Evolutionary conservation across 2,797 vertebrate species (phyloP).

Genomic region (Antrozous pallidus): DNA sequence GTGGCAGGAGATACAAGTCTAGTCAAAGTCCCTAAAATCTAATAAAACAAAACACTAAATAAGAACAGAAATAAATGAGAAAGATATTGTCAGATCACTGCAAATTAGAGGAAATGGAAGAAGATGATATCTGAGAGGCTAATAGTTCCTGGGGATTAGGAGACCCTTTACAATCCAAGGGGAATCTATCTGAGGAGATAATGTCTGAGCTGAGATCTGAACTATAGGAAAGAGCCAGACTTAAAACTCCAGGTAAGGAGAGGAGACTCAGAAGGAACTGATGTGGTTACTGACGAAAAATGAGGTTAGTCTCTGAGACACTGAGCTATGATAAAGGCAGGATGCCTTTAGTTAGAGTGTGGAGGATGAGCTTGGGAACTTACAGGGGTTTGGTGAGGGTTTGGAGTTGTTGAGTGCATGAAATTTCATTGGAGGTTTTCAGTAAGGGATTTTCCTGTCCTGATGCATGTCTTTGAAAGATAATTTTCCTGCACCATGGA

Average conservation of each 20-base stretch:
- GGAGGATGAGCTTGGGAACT: rapidly evolving
- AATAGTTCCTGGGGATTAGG: not conserved
- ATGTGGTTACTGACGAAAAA: not conserved
- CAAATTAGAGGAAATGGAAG: not conserved
- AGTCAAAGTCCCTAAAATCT: not conserved
- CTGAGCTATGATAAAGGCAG: not conserved
- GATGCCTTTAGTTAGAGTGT: not conserved
- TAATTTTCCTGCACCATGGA: not conserved
- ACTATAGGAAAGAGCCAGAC: not conserved
- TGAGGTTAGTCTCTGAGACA: not conserved
- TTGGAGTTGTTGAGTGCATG: not conserved
- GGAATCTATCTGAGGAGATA: not conserved
- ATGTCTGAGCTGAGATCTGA: not conserved
- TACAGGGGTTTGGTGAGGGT: rapidly evolving
- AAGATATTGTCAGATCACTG: not conserved
- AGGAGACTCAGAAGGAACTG: not conserved
- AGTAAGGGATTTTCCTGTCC: not conserved
- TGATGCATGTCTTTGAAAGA: not conserved
- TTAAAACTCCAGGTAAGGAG: not conserved
- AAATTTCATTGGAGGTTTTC: not conserved
- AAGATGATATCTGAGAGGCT: not conserved
- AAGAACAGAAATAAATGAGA: not conserved
- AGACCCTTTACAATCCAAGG: not conserved
- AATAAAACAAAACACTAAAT: not conserved
- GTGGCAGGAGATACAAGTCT: not conserved